A percentile compares a stretch with the other conserved stretches of the same genome.
These are phyloP conservation scores for Oryzias dopingdopingensis DNA, from an alignment of 2,797 vertebrate genomes.

Conservation along the genomic window DNA sequence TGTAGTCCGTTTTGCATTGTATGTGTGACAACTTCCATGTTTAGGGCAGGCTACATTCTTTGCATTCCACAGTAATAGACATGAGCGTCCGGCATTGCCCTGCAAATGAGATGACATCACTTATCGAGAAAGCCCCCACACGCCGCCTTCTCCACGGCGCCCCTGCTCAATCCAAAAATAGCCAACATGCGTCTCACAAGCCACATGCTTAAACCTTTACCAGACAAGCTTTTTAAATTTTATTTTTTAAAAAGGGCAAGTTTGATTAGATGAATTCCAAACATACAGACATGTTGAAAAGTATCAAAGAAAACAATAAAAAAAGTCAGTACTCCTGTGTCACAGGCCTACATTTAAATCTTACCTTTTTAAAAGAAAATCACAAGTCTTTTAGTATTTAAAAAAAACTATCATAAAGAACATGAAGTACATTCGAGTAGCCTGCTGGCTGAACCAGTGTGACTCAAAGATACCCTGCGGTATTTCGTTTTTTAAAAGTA, in stretches of 20 bases:
- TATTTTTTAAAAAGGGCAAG: constrained; percentile 24
- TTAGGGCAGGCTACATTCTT: constrained; percentile 88
- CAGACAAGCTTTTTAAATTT: constrained; percentile 39
- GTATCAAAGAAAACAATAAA: constrained; percentile 41
- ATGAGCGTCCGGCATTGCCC: constrained; percentile 86
- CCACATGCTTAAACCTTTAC: constrained; percentile 69
- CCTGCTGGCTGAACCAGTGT: constrained; percentile 65
- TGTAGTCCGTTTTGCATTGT: constrained; percentile 79
- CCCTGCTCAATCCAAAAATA: constrained; percentile 75
- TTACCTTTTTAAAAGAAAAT: constrained; percentile 53
- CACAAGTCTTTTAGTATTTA: constrained; percentile 46
- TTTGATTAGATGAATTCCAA: constrained; percentile 26
- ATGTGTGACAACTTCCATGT: constrained; percentile 81
- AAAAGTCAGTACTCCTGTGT: constrained; percentile 39
- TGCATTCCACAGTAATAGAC: constrained; percentile 89
- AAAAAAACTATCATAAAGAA: constrained; percentile 62
- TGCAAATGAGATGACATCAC: constrained; percentile 86
- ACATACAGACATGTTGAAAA: constrained; percentile 48
- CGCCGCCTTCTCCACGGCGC: constrained; percentile 71
- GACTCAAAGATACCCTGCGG: constrained; percentile 64
- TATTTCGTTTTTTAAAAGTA: constrained; percentile 65
- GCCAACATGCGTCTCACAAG: constrained; percentile 82
- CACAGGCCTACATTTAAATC: constrained; percentile 50
- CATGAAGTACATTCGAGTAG: constrained; percentile 63
- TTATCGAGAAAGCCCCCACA: constrained; percentile 82